Conservation (phyloP, 2,888 invertebrate genomes). For the Eurois occulta region DNA sequence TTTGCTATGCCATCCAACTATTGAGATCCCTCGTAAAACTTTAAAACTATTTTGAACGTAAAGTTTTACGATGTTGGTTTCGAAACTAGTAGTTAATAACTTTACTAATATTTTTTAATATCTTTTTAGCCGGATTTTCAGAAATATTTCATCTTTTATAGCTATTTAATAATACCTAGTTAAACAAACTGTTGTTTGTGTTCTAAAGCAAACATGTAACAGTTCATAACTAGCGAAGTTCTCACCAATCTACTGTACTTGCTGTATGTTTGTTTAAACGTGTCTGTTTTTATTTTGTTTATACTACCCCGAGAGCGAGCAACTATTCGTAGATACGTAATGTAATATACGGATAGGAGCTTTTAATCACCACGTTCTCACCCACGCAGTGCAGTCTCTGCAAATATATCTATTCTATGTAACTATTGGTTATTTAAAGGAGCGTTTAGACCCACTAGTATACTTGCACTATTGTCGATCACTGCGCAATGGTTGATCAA, state of each 20-base stretch:
- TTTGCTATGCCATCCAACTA: not conserved
- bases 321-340: slow-evolving; percentile 43
- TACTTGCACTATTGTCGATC: not conserved
- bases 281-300: slow-evolving; percentile 37
- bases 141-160: slow-evolving; percentile 22
- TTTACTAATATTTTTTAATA: slow-evolving; percentile 21
- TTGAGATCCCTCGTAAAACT: slow-evolving; percentile 36
- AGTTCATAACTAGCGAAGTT: not conserved
- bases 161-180: slow-evolving; percentile 12
- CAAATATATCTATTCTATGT: not conserved
- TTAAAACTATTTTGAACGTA: slow-evolving; percentile 19
- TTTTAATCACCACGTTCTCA: slow-evolving; percentile 25
- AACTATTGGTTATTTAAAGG: slow-evolving; percentile 1
- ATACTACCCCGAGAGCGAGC: not conserved
- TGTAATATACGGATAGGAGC: slow-evolving; percentile 7
- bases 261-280: not conserved
- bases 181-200: not conserved
- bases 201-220: slow-evolving; percentile 6
- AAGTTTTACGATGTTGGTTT: slow-evolving; percentile 35
- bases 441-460: slow-evolving; percentile 1
- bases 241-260: not conserved
- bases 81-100: slow-evolving; percentile 3
- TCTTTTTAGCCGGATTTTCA: not conserved
- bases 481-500: not conserved
- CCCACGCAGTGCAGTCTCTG: slow-evolving; percentile 45